Evolutionary conservation across 2,797 vertebrate genomes (phyloP), one percentile per base, ranked within the genome.

Genomic region (Pipistrellus pygmaeus): DNA sequence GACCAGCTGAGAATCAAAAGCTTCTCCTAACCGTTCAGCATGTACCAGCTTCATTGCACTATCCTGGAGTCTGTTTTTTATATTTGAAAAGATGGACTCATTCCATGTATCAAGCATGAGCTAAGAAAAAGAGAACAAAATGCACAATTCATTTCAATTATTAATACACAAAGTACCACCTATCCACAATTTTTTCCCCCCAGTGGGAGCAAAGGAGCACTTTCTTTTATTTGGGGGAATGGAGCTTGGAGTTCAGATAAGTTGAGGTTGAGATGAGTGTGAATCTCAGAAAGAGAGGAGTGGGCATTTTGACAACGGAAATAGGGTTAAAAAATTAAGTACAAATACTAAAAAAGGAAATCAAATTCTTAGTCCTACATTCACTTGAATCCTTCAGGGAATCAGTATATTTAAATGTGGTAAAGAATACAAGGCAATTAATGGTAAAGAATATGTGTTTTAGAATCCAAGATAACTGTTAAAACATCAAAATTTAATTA

Each of bases 71-170:
- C 99, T 98, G 86, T 99, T 99, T 97, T 99, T 99, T 96, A 99
- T 99, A 98, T 99, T 99, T 96, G 99, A 99, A 98, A 99, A 99
- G 98, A 99, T 99, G 76, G 99, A 99, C 97, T 99, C 99, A 95
- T 99, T 99, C 99, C 99, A 99, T 0, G 99, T 99, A 98, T 99
- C 99, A 96, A 99, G 97, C 99, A 99, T 99, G 85, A 99, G 98
- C 99, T 99, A 97, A 97, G 57, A 80, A 93, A 78, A 38, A 92
- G 91, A 96, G 48, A 91, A 93, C 32, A 91, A 84, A 93, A 95
- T 18, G 77, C 5, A 2, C 8, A 44, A 81, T 48, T 32, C 8
- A 88, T 88, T 97, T 73, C 8, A 95, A 96, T 88, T 88, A 96
- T 73, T 55, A 78, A 94, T 27, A 91, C 0, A 0, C 3, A 32